A percentile compares a stretch with the other conserved stretches of the same genome.
Evolutionary conservation across 1,140 invertebrate genomes (phyloP).

Genomic region (Meteorus sp.): DNA sequence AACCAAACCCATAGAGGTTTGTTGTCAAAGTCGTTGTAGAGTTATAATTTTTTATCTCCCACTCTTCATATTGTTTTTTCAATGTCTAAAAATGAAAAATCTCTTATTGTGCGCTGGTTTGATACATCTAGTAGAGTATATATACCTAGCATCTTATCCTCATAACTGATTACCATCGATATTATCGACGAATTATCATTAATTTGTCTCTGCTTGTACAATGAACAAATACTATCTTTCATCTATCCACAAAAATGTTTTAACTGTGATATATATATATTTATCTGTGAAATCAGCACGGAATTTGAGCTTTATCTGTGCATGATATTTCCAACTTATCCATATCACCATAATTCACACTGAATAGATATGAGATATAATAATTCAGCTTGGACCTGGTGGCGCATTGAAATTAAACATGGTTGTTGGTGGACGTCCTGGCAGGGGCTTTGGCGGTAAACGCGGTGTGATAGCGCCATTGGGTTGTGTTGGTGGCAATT

Average conservation of each 20-base stretch:
- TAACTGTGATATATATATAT: no score
- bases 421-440: conserved; percentile 51
- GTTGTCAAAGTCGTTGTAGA: conserved; percentile 2
- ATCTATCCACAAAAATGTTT: no score
- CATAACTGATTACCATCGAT: not conserved
- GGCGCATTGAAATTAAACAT: conserved; percentile 58
- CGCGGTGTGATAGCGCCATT: conserved; percentile 57
- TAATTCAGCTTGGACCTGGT: conserved; percentile 53
- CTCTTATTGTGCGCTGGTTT: conserved; percentile 10
- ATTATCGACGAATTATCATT: not conserved
- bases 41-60: not conserved
- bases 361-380: conserved; percentile 7
- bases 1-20: not conserved
- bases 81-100: no score
- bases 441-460: conserved; percentile 57
- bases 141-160: not conserved
- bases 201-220: no score
- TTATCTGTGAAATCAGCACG: no score
- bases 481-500: conserved; percentile 53
- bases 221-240: no score
- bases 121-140: not conserved
- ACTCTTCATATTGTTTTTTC: no score
- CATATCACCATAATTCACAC: no score
- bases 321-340: no score
- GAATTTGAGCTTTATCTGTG: no score